Conservation (phyloP, 1,140 invertebrate genomes). For the Drosophila sechellia region DNA sequence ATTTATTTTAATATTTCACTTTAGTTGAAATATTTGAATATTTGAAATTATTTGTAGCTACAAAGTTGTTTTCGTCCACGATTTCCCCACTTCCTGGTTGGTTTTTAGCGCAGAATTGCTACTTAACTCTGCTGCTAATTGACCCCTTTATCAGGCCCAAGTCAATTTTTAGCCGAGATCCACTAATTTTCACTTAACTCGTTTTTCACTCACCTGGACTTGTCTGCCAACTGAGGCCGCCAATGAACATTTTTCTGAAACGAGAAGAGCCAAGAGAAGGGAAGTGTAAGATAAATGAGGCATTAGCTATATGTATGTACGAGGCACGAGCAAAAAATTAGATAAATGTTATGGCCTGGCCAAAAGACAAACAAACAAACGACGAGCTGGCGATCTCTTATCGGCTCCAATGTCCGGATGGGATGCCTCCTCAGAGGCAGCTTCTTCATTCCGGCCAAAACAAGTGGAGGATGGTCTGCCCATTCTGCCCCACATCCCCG, state of each 20-base stretch:
- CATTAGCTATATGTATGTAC: conserved; percentile 44
- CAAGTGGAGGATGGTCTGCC: conserved; percentile 4
- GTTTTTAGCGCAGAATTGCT: conserved; percentile 48
- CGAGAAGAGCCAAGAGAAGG: conserved; percentile 84
- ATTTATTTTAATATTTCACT: too few species aligned
- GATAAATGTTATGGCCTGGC: conserved; percentile 46
- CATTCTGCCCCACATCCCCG: conserved; percentile 9
- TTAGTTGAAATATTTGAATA: too few species aligned
- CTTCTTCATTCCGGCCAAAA: neutral
- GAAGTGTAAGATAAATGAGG: conserved; percentile 61
- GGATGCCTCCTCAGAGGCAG: conserved; percentile 9
- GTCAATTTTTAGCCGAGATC: conserved; percentile 37
- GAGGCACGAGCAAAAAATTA: conserved; percentile 24
- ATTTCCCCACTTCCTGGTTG: conserved; percentile 5
- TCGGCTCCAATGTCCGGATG: conserved; percentile 25
- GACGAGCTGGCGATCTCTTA: conserved; percentile 37
- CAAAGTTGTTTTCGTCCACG: neutral
- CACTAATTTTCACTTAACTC: conserved; percentile 58
- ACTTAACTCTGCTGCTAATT: conserved; percentile 51
- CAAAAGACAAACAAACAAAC: conserved; percentile 34
- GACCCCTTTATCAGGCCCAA: conserved; percentile 16
- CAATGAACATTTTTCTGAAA: conserved; percentile 99
- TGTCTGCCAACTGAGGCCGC: conserved; percentile 99
- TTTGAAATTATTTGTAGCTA: too few species aligned
- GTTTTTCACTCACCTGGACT: conserved; percentile 94